Evolutionary conservation across 2,888 invertebrate genomes (phyloP), one percentile per base, ranked within the genome.

Genomic region (Leptothorax acervorum): DNA sequence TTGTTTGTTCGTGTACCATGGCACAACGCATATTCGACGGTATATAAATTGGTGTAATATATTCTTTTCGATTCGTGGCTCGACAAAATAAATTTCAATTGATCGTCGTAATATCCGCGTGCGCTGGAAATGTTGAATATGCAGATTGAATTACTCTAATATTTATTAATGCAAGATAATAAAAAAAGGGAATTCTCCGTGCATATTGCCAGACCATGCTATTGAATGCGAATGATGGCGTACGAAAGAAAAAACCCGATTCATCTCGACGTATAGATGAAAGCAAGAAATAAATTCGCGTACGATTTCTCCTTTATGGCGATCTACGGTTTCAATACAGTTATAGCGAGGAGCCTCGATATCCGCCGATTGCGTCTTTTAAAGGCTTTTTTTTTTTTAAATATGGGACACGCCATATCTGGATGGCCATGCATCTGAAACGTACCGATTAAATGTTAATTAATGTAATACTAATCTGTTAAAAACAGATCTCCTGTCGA

Each of bases 241-340:
- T 12, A 23, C 42, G 3, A 42, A 65, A 23, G 23, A 65, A 39
- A 18, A 6, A 48, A 42, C 1, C 3, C 23, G 42, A 65, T 65
- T 65, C 23, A 65, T 42, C 12, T 42, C 23, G 12, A 65, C 35
- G 42, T 42, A 23, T 12, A 23, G 42, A 35, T 42, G 23, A 42
- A 42, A 65, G 63, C 23, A 65, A 65, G 63, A 42, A 65, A 39
- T 63, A 63, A 63, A 65, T 65, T 65, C 42, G 23, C 42, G 42
- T 65, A 42, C 63, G 39, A 63, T 63, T 39, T 63, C 63, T 63
- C 63, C 63, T 63, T 23, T 63, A 65, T 65, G 12, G 39, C 63
- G 63, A 63, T 39, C 11, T 63, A 12, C 23, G 12, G 39, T 5
- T n/a, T 63, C 42, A 3, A 42, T 42, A 42, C 8, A 15, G 23